Base-by-base conservation (phyloP, 2,888 invertebrate genomes). In the Smittia sp. region DNA sequence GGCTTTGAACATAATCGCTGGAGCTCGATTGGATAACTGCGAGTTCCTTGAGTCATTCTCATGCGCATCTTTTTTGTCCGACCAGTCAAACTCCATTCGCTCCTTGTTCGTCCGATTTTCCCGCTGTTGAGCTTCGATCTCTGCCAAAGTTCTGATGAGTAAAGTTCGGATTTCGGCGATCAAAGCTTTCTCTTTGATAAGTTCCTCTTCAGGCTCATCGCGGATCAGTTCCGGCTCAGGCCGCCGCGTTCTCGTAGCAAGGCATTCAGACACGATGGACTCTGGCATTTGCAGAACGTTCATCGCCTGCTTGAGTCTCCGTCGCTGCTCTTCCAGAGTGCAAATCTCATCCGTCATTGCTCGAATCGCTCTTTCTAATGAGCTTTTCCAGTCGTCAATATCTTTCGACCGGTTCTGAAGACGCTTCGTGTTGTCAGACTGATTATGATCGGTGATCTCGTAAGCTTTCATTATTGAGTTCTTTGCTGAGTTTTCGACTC, bases 21-120 rank as follows among this genome's bases (percentile, higher is more conserved):
- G 86, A 0, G 90, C 91, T 78, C 86, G 85, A 67, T 91, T 89
- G 75, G 87, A 88, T 4, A 95, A 83, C 9, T 88, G 85, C 54
- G 89, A 84, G 79, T 90, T 91, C 0, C 82, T 81, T 0, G 89
- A 82, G 77, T 95, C 95, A 1, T 92, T 88, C 76, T 90, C 87
- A 78, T 91, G 89, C 0, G 94, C 88, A 79, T 92, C 88, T 74
- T 87, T 86, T 83, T 96, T 96, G 79, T 96, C 94, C 78, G 94
- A 94, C 94, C 94, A 96, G 80, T 96, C 95, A 78, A 88, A 90
- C 82, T 96, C 96, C 74, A 96, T 84, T 58, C 89, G 87, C 76
- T 90, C 88, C 79, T 96, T 94, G 0, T 91, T 90, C 15, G 91
- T 88, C 78, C 91, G 90, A 78, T 93, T 89, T 77, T 91, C 87